These are phyloP conservation scores for Cotesia congregata DNA, from an alignment of 2,888 invertebrate genomes.

Conservation along the genomic window DNA sequence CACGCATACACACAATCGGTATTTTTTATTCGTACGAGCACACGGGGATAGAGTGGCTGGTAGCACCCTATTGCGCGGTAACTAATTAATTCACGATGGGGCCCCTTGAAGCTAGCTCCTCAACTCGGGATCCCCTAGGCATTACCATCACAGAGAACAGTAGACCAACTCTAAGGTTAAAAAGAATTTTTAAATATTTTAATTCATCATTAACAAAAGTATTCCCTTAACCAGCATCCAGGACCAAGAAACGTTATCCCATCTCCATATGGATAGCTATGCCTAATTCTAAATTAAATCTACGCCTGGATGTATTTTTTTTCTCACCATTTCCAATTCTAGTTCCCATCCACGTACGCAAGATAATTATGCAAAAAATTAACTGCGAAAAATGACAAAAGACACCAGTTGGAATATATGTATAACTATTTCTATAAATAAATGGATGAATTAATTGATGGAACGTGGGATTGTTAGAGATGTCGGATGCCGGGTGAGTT, in stretches of 20 bases:
- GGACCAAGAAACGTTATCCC: constrained; percentile 7
- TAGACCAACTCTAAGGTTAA: constrained; percentile 11
- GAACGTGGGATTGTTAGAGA: background rate
- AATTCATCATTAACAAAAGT: constrained; percentile 14
- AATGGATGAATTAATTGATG: constrained; percentile 29
- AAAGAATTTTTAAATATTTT: constrained; percentile 26
- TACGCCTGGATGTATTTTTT: background rate
- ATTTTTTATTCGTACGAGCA: constrained; percentile 14
- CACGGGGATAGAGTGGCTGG: constrained; percentile 17
- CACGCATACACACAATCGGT: constrained; percentile 11
- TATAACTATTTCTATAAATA: too few relatives aligned
- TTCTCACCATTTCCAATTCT: background rate
- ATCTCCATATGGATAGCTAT: background rate
- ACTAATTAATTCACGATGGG: constrained; percentile 66
- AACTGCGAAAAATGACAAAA: constrained; percentile 5
- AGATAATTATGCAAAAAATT: background rate
- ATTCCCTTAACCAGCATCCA: background rate
- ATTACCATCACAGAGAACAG: constrained; percentile 29
- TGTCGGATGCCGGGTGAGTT: too few relatives aligned
- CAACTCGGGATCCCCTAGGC: constrained; percentile 25
- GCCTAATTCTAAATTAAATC: background rate
- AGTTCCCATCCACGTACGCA: background rate
- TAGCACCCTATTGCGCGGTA: constrained; percentile 55
- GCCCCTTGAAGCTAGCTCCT: constrained; percentile 48
- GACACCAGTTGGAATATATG: background rate